Base-by-base conservation (phyloP, 2,797 vertebrate species). In the Sebastes miniatus region DNA sequence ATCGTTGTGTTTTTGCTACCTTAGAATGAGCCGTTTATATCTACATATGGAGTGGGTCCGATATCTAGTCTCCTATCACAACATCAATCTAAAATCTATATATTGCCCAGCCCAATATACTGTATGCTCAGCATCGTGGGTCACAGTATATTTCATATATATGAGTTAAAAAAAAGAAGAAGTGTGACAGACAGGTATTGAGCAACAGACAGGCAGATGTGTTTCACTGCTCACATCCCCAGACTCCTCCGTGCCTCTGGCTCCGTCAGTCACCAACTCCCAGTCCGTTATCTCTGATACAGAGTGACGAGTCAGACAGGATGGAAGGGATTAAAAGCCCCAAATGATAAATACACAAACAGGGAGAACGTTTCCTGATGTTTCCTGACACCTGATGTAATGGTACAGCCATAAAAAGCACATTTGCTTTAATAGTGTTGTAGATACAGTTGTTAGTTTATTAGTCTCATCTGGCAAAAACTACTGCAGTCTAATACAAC, bases 251-350 rank as follows among this genome's bases (percentile, higher is more conserved):
- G 3, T 31, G 68, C 65, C 79, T 71, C 56, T 11, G 58, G 63
- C 25, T n/a, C 18, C 31, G 68, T 66, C 79, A 72, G 52, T 61
- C 80, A 65, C 75, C 74, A 68, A 14, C 66, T 72, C 63, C 31
- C 76, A 76, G 34, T 66, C 73, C 50, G 59, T 76, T 83, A 71
- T 73, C 57, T 75, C 76, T 20, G 10, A 63, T 16, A 36, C 20
- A 57, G 25, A 59, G 27, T 36, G 71, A 78, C 8, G 32, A 32
- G 63, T 79, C 69, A 27, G 71, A 59, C 1, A 61, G 59, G 56
- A 68, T 22, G 4, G 73, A 83, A 63, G 36, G 9, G 59, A 6
- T 73, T 47, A 18, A 31, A 25, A 39, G 13, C 29, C 16, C 52
- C 25, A 70, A 67, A 65, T 3, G 4, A 76, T 32, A 27, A 69